A percentile compares a stretch with the other conserved stretches of the same genome.
These are phyloP conservation scores for Spatulosminthurus flaviceps DNA, from an alignment of 2,888 invertebrate genomes.

Conservation along the genomic window DNA sequence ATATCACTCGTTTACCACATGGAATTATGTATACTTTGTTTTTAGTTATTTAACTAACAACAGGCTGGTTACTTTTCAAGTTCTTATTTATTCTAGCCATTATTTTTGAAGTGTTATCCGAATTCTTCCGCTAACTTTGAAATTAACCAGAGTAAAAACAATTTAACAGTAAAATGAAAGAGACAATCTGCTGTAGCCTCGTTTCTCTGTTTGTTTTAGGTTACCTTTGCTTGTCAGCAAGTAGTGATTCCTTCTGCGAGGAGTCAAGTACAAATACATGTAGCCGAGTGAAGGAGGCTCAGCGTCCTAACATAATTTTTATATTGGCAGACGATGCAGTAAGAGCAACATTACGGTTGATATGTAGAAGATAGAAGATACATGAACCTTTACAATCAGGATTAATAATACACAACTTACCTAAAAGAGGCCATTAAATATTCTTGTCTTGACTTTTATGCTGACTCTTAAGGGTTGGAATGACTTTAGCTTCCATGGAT, in stretches of 20 bases:
- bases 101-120: not conserved
- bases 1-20: too few species aligned
- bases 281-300: not conserved
- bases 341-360: too few species aligned
- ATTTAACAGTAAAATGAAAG: too few species aligned
- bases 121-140: not conserved
- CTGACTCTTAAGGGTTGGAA: slow-evolving; percentile 82
- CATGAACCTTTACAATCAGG: too few species aligned
- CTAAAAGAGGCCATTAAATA: not conserved
- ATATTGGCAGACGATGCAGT: slow-evolving; percentile 69
- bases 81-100: too few species aligned
- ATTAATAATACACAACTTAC: slow-evolving; percentile 32
- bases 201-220: too few species aligned
- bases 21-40: not conserved
- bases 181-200: too few species aligned
- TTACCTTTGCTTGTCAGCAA: not conserved
- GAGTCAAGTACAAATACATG: not conserved
- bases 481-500: slow-evolving; percentile 90
- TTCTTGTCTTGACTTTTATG: slow-evolving; percentile 50
- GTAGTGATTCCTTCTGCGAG: not conserved
- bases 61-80: too few species aligned
- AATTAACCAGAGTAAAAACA: too few species aligned
- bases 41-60: not conserved
- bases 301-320: slow-evolving; percentile 67
- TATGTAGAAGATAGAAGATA: too few species aligned